These are phyloP conservation scores for Drosophila tristis DNA, from an alignment of 1,140 invertebrate genomes.

Conservation along the genomic window DNA sequence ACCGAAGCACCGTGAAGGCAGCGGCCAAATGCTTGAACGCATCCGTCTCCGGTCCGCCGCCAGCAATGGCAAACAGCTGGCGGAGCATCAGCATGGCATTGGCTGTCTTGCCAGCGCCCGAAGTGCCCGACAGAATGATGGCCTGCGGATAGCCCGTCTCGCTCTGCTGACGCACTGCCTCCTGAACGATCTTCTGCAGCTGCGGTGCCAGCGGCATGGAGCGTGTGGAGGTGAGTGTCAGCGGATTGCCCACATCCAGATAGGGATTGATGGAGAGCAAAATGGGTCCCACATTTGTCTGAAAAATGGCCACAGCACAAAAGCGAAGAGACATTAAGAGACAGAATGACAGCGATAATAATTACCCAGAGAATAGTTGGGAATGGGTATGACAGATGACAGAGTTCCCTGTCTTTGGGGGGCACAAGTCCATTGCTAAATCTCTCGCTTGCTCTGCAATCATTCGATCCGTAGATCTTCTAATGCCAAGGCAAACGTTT, in stretches of 20 bases:
- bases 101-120: constrained; percentile 97
- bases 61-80: constrained; percentile 96
- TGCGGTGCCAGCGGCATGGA: constrained; percentile 89
- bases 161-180: constrained; percentile 95
- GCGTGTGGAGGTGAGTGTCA: constrained; percentile 94
- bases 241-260: constrained; percentile 92
- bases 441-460: no score
- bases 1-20: constrained; percentile 96
- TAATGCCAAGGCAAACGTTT: no score
- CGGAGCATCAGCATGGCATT: constrained; percentile 95
- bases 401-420: no score
- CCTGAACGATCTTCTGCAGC: constrained; percentile 93
- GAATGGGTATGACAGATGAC: no score
- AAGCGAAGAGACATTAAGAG: constrained; percentile 8
- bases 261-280: constrained; percentile 95
- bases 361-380: no score
- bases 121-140: constrained; percentile 95
- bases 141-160: constrained; percentile 98
- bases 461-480: no score
- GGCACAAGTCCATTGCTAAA: no score
- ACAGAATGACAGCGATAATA: neutral
- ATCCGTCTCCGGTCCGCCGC: constrained; percentile 96
- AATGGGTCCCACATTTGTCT: constrained; percentile 97
- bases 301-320: constrained; percentile 40
- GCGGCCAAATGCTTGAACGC: constrained; percentile 98